These are phyloP conservation scores for Porites australiensis DNA, from an alignment of 64 coral and sea anemone species.

Conservation along the genomic window DNA sequence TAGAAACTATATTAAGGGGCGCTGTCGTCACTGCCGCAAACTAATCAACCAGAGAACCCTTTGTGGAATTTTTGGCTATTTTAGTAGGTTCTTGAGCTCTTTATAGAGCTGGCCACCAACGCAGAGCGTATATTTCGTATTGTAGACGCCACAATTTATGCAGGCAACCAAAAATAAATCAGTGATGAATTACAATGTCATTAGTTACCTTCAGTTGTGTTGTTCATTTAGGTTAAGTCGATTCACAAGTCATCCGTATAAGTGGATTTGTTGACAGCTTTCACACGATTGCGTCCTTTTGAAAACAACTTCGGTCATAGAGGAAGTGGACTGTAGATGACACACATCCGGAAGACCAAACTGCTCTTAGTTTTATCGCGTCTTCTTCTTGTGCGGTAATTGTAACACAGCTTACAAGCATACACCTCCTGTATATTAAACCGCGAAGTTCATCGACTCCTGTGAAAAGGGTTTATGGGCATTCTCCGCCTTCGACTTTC, in stretches of 20 bases:
- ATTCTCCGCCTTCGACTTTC: conserved; percentile 98
- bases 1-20: neutral
- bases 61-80: conserved; percentile 34
- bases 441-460: neutral
- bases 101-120: conserved; percentile 28
- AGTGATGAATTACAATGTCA: conserved; percentile 35
- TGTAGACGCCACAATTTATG: conserved; percentile 1
- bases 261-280: conserved; percentile 52
- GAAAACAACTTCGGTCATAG: conserved; percentile 1
- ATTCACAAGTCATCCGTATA: conserved; percentile 58
- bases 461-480: conserved; percentile 43
- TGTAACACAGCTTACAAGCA: neutral
- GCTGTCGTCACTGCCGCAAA: conserved; percentile 35
- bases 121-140: conserved; percentile 30
- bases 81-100: conserved; percentile 22
- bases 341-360: neutral
- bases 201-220: conserved; percentile 35
- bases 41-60: conserved; percentile 33
- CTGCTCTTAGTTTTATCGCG: neutral
- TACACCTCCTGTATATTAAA: conserved; percentile 15
- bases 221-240: conserved; percentile 55
- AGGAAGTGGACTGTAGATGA: neutral
- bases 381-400: conserved; percentile 1
- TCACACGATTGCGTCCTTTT: conserved; percentile 16
- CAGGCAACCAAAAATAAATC: conserved; percentile 42